These are phyloP conservation scores for Cheilosia grossa DNA, from an alignment of 2,888 invertebrate species.

Conservation along the genomic window DNA sequence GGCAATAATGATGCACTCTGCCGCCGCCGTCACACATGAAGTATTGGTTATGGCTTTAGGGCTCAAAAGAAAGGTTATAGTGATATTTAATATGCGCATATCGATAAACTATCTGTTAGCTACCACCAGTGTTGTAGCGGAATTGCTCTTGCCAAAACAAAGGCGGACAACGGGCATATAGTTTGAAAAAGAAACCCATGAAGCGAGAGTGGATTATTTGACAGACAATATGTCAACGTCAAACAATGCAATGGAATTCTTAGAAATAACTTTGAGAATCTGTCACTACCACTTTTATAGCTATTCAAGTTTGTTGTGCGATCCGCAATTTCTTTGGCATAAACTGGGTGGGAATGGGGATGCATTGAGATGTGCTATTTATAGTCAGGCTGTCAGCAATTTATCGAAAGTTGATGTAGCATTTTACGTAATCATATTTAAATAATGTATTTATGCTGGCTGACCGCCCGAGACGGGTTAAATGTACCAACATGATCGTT, in stretches of 20 bases:
- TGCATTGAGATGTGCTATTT: not conserved
- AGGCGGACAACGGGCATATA: not conserved
- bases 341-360: not conserved
- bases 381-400: not conserved
- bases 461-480: too few species aligned
- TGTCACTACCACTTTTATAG: not conserved
- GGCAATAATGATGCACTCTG: constrained; percentile 33
- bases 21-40: constrained; percentile 30
- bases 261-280: not conserved
- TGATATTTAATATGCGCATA: constrained; percentile 53
- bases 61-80: constrained; percentile 25
- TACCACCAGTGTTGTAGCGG: constrained; percentile 1
- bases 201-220: constrained; percentile 26
- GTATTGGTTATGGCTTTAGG: constrained; percentile 42
- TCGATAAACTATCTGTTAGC: constrained; percentile 24
- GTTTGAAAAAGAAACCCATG: not conserved
- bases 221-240: constrained; percentile 48
- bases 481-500: too few species aligned
- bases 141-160: constrained; percentile 35
- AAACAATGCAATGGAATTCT: constrained; percentile 1
- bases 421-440: too few species aligned
- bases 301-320: constrained; percentile 10
- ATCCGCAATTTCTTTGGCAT: not conserved
- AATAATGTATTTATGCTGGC: too few species aligned
- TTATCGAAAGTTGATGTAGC: too few species aligned